Evolutionary conservation across 2,797 vertebrate species (phyloP).

Genomic region (Apogon talboti): DNA sequence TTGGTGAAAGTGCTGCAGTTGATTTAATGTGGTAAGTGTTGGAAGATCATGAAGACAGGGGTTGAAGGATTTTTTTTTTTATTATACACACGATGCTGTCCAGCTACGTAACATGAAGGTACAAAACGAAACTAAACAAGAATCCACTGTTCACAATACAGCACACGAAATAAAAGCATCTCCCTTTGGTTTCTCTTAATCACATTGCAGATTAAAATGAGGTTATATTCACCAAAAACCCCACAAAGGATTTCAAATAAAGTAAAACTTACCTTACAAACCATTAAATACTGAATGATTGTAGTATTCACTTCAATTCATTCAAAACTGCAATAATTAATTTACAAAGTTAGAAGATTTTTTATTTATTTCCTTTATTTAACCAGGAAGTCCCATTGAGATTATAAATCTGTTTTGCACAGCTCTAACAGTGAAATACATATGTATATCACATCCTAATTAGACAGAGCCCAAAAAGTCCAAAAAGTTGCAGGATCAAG

Average conservation of each 20-base stretch:
- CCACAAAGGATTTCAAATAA: conserved; percentile 58
- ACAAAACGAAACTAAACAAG: conserved; percentile 13
- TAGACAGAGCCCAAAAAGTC: conserved; percentile 55
- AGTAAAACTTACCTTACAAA: conserved; percentile 25
- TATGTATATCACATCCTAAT: conserved; percentile 63
- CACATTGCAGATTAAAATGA: conserved; percentile 38
- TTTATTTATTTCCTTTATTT: too few species aligned
- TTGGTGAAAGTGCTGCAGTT: conserved; percentile 55
- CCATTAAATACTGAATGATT: conserved; percentile 23
- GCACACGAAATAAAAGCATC: conserved; percentile 30
- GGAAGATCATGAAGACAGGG: conserved; percentile 34
- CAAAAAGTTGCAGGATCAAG: conserved; percentile 60
- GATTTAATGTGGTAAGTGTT: conserved; percentile 60
- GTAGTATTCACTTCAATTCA: conserved; percentile 29
- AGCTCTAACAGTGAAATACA: conserved; percentile 44
- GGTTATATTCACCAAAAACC: conserved; percentile 40
- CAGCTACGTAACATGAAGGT: conserved; percentile 31
- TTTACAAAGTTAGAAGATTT: conserved; percentile 24
- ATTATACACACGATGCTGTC: conserved; percentile 29
- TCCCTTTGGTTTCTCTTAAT: conserved; percentile 34
- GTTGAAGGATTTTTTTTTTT: conserved; percentile 21
- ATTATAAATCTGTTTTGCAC: too few species aligned
- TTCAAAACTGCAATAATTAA: conserved; percentile 29
- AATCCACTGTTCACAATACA: conserved; percentile 3
- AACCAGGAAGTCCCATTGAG: too few species aligned